Conservation (phyloP, 1,140 invertebrate genomes). For the Plectus sambesii region DNA sequence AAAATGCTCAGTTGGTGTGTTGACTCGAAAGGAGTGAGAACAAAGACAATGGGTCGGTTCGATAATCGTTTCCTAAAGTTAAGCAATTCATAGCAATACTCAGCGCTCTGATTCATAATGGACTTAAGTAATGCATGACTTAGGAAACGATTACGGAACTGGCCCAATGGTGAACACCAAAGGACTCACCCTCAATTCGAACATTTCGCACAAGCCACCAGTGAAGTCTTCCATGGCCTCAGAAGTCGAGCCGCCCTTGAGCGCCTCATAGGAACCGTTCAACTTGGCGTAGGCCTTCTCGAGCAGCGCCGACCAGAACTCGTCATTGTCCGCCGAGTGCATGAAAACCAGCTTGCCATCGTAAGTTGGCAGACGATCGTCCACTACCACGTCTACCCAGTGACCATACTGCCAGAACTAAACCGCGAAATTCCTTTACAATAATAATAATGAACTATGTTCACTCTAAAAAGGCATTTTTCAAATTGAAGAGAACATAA, state of each 20-base stretch:
- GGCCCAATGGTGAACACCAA: conserved; percentile 59
- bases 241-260: conserved; percentile 86
- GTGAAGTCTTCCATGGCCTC: conserved; percentile 99
- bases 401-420: conserved; percentile 46
- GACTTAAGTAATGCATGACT: no score
- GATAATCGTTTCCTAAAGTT: no score
- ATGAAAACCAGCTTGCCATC: conserved; percentile 60
- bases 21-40: conserved; percentile 60
- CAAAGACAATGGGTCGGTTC: conserved; percentile 57
- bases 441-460: no score
- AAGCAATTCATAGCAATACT: no score
- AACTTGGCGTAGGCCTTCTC: conserved; percentile 99
- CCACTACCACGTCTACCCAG: conserved; percentile 64
- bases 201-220: conserved; percentile 86
- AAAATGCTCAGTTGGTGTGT: conserved; percentile 37
- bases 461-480: no score
- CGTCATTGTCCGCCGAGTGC: conserved; percentile 59
- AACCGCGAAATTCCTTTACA: no score
- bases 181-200: conserved; percentile 51
- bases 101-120: no score
- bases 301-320: conserved; percentile 89
- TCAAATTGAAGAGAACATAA: no score
- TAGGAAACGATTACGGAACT: no score
- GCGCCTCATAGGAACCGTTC: conserved; percentile 86
- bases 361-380: conserved; percentile 62